phyloP scores from a whole-genome alignment of 2,888 invertebrate species.

The Rhingia rostrata region DNA sequence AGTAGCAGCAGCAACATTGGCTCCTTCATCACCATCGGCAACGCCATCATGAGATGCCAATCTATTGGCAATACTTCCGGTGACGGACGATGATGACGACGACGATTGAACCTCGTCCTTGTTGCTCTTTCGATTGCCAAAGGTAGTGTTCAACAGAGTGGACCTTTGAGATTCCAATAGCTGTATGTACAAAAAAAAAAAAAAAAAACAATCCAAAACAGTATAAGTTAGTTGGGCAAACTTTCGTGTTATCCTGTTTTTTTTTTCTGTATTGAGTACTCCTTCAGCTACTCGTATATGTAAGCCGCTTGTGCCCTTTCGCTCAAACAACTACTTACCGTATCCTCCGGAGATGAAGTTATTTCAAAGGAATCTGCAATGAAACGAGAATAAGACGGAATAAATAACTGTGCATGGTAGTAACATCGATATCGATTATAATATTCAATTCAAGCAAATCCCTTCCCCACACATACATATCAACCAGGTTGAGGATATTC shows the following conservation, averaged over 20 bases:
- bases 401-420: slow-evolving; percentile 23
- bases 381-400: slow-evolving; percentile 28
- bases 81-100: slow-evolving; percentile 74
- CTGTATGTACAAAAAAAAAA: slow-evolving; percentile 77
- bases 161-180: slow-evolving; percentile 80
- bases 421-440: slow-evolving; percentile 54
- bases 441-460: slow-evolving; percentile 40
- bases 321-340: slow-evolving; percentile 63
- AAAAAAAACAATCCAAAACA: slow-evolving; percentile 37
- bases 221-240: slow-evolving; percentile 56
- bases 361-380: slow-evolving; percentile 69
- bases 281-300: slow-evolving; percentile 2
- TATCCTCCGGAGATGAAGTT: slow-evolving; percentile 59
- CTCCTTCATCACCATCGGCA: slow-evolving; percentile 62
- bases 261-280: slow-evolving; percentile 1
- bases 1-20: slow-evolving; percentile 17
- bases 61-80: slow-evolving; percentile 74
- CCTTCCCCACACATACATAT: background rate
- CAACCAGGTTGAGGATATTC: slow-evolving; percentile 20
- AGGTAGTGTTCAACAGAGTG: slow-evolving; percentile 78
- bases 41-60: slow-evolving; percentile 56
- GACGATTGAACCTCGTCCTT: slow-evolving; percentile 63
- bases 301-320: slow-evolving; percentile 24
- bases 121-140: slow-evolving; percentile 64
- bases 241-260: slow-evolving; percentile 50